Conservation (phyloP, 92 coral and sea anemone species). For the Palythoa heliodiscus region DNA sequence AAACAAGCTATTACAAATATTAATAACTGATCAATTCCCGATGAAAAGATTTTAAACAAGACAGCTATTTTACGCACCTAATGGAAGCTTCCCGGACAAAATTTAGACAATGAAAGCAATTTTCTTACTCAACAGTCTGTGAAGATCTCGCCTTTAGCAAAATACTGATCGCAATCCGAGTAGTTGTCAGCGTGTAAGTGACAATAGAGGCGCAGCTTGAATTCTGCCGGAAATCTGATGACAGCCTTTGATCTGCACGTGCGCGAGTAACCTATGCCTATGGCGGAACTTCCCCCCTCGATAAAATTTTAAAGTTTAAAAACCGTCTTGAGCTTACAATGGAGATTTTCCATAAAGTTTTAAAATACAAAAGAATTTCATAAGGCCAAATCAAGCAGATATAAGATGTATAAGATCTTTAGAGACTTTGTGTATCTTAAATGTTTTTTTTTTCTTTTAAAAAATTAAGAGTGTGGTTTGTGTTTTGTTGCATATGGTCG, state of each 20-base stretch:
- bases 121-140: neutral
- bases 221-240: neutral
- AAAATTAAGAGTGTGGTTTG: neutral
- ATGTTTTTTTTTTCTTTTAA: neutral
- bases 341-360: too few species aligned
- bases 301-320: neutral
- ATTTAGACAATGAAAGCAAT: neutral
- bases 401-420: neutral
- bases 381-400: too few species aligned
- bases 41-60: neutral
- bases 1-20: neutral
- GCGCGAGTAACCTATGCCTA: neutral
- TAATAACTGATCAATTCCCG: neutral
- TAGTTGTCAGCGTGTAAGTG: neutral
- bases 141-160: neutral
- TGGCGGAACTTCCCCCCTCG: neutral
- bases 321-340: neutral
- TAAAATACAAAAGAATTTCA: too few species aligned
- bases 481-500: neutral
- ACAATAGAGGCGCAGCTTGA: neutral
- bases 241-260: neutral
- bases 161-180: constrained; percentile 12
- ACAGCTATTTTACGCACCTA: neutral
- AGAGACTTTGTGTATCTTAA: neutral
- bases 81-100: neutral